Conservation (phyloP, 1,140 invertebrate genomes). For the Diorhabda sublineata region DNA sequence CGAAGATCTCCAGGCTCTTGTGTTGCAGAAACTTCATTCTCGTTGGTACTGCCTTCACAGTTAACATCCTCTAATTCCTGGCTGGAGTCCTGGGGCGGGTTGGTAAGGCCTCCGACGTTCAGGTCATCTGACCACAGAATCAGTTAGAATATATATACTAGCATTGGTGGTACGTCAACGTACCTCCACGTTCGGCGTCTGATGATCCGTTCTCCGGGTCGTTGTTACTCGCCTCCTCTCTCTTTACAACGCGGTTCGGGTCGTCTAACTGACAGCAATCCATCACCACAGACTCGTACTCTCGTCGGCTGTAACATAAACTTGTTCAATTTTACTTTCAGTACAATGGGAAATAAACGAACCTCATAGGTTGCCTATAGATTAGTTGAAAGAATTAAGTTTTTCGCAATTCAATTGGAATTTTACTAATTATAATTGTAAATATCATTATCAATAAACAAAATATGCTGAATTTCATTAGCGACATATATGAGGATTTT, state of each 20-base stretch:
- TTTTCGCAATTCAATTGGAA: no score
- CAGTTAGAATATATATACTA: constrained; percentile 34
- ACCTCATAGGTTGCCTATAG: no score
- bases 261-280: constrained; percentile 88
- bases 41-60: constrained; percentile 20
- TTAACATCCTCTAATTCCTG: constrained; percentile 54
- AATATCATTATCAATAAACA: no score
- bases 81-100: constrained; percentile 52
- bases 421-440: no score
- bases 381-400: no score
- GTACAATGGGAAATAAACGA: no score
- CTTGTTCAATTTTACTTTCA: background rate
- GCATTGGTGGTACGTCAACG: constrained; percentile 46
- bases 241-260: constrained; percentile 67
- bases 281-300: constrained; percentile 86
- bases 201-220: constrained; percentile 83
- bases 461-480: no score
- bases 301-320: constrained; percentile 70
- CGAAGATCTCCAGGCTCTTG: constrained; percentile 54
- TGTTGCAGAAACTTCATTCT: constrained; percentile 44
- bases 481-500: no score
- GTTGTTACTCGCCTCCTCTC: constrained; percentile 72
- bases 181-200: constrained; percentile 74
- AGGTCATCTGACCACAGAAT: constrained; percentile 51
- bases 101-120: constrained; percentile 55